A percentile compares a stretch with the other conserved stretches of the same genome.
Conservation (phyloP, 35 echinoderm and acorn worm genomes). For the Ptychodera flava region DNA sequence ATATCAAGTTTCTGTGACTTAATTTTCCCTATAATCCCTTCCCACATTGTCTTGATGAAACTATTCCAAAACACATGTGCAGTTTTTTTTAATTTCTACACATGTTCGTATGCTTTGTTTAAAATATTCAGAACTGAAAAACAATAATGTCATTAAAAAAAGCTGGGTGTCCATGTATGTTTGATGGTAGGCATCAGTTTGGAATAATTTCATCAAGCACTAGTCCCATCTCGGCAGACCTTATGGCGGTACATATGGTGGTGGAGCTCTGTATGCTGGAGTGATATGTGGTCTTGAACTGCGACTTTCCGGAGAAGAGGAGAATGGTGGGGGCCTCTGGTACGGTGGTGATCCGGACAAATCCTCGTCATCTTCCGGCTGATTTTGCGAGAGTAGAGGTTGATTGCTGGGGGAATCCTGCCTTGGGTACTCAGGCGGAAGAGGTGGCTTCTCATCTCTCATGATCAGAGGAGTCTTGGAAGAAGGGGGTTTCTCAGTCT, state of each 20-base stretch:
- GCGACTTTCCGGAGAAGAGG: constrained; percentile 66
- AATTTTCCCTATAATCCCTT: too few relatives aligned
- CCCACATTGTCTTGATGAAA: too few relatives aligned
- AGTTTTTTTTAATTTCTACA: too few relatives aligned
- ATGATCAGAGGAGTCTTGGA: constrained; percentile 80
- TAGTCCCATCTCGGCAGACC: not conserved
- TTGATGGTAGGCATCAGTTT: not conserved
- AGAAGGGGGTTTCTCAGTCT: constrained; percentile 84
- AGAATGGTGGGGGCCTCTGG: constrained; percentile 66
- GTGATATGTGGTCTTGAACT: constrained; percentile 66
- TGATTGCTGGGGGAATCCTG: constrained; percentile 39
- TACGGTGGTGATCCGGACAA: constrained; percentile 64
- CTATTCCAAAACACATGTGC: too few relatives aligned
- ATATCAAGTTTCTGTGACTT: too few relatives aligned
- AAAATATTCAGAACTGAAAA: too few relatives aligned
- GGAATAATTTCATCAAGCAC: not conserved
- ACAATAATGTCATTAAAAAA: not conserved
- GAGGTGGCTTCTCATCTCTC: constrained; percentile 84
- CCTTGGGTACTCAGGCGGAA: constrained; percentile 74
- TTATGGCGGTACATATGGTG: constrained; percentile 86
- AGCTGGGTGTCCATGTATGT: not conserved
- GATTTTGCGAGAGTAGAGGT: constrained; percentile 65
- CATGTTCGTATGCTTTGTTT: too few relatives aligned
- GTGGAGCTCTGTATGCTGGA: constrained; percentile 77
- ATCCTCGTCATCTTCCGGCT: constrained; percentile 63